These are phyloP conservation scores for Listronotus bonariensis DNA, from an alignment of 1,140 invertebrate species.

Conservation along the genomic window DNA sequence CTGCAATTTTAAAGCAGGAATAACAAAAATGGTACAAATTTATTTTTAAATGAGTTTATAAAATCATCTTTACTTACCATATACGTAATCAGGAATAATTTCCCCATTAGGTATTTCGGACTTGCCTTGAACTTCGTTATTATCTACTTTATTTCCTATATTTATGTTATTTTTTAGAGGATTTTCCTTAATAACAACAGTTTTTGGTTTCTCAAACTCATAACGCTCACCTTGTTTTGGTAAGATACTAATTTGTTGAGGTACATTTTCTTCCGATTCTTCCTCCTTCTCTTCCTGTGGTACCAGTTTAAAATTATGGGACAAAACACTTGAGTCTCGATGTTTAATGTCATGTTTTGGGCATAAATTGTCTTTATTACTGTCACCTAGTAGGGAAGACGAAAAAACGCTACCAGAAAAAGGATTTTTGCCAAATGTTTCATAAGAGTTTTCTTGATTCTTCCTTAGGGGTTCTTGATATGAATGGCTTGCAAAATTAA, in stretches of 20 bases:
- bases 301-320: neutral
- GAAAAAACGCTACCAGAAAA: constrained; percentile 23
- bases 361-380: constrained; percentile 15
- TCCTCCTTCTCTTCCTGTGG: neutral
- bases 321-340: neutral
- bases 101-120: neutral
- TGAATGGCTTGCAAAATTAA: neutral
- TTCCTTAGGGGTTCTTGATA: neutral
- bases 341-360: constrained; percentile 25
- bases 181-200: constrained; percentile 16
- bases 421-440: neutral
- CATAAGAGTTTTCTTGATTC: constrained; percentile 2
- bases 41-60: neutral
- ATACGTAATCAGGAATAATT: constrained; percentile 10
- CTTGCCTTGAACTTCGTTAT: neutral
- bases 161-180: neutral
- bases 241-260: neutral
- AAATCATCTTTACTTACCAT: constrained; percentile 5
- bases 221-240: constrained; percentile 11
- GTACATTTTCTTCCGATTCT: neutral
- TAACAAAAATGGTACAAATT: neutral
- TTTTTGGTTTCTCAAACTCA: constrained; percentile 5
- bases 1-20: too few relatives aligned
- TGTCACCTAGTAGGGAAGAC: constrained; percentile 5
- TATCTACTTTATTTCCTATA: neutral